Percentiles rank a stretch among this genome's conserved stretches.
Conservation (phyloP, 2,888 invertebrate species). For the Ecdyonurus torrentis region DNA sequence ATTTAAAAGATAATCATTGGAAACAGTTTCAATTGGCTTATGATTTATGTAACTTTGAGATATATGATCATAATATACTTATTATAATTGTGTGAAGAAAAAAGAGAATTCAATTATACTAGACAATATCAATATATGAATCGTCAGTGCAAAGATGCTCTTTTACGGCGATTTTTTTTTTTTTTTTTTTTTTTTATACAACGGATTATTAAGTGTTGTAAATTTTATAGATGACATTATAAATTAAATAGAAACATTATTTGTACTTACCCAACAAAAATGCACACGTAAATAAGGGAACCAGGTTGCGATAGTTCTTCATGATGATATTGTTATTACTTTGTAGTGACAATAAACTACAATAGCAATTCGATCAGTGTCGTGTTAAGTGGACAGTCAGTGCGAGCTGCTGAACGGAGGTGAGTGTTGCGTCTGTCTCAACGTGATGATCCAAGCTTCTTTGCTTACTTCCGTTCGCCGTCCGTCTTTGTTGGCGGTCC, state of each 20-base stretch:
- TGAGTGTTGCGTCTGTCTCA: background rate
- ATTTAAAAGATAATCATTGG: background rate
- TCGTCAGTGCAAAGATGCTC: background rate
- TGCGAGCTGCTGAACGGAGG: background rate
- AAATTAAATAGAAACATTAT: background rate
- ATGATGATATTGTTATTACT: background rate
- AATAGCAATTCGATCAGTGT: background rate
- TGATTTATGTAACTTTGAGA: too few species aligned
- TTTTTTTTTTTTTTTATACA: background rate
- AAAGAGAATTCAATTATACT: too few species aligned
- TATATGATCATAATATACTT: too few species aligned
- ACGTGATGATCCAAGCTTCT: background rate
- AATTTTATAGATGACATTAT: too few species aligned
- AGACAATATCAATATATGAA: too few species aligned
- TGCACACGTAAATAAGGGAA: background rate
- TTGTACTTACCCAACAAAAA: background rate
- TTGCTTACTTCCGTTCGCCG: background rate
- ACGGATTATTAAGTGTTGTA: background rate
- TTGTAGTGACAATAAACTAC: background rate
- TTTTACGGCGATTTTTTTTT: background rate
- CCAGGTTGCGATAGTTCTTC: background rate
- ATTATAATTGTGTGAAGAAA: too few species aligned
- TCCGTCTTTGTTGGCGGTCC: background rate
- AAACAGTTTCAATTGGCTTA: too few species aligned
- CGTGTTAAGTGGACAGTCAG: background rate